These are phyloP conservation scores for Helicoverpa zea DNA, from an alignment of 1,140 invertebrate species.

Conservation along the genomic window DNA sequence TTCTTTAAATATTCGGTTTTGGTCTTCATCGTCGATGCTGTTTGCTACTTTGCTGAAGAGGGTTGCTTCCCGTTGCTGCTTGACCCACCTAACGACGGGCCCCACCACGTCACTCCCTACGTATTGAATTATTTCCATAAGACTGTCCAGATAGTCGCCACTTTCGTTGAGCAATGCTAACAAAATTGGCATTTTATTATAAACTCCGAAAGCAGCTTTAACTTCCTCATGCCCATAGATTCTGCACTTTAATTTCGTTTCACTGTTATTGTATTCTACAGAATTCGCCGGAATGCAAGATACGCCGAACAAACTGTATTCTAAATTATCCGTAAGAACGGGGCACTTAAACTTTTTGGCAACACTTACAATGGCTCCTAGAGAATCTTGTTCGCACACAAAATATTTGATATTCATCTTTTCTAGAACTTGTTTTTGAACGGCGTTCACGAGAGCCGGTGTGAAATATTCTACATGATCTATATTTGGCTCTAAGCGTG, in stretches of 20 bases:
- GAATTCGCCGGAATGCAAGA: slow-evolving; percentile 52
- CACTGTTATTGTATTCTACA: not conserved
- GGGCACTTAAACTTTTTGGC: slow-evolving; percentile 55
- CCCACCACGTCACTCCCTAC: not conserved
- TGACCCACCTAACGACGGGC: slow-evolving; percentile 17
- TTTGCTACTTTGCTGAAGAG: not conserved
- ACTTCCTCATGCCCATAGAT: slow-evolving; percentile 44
- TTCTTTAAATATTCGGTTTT: slow-evolving; percentile 1
- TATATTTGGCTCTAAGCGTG: slow-evolving; percentile 15
- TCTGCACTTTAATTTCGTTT: slow-evolving; percentile 34
- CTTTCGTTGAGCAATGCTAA: slow-evolving; percentile 22
- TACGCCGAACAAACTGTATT: slow-evolving; percentile 57
- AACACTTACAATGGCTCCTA: slow-evolving; percentile 50
- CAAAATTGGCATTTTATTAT: slow-evolving; percentile 25
- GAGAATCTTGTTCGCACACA: slow-evolving; percentile 52
- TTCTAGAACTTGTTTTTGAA: slow-evolving; percentile 58
- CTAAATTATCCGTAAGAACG: slow-evolving; percentile 56
- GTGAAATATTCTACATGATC: slow-evolving; percentile 50
- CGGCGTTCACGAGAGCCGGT: slow-evolving; percentile 56
- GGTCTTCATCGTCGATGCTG: not conserved
- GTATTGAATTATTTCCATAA: not conserved
- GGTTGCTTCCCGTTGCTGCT: slow-evolving; percentile 9
- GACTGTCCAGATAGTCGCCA: not conserved
- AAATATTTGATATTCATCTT: slow-evolving; percentile 58
- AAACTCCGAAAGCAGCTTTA: slow-evolving; percentile 37